These are phyloP conservation scores for Coreoperca whiteheadi DNA, from an alignment of 2,113 vertebrate genomes.

Conservation along the genomic window DNA sequence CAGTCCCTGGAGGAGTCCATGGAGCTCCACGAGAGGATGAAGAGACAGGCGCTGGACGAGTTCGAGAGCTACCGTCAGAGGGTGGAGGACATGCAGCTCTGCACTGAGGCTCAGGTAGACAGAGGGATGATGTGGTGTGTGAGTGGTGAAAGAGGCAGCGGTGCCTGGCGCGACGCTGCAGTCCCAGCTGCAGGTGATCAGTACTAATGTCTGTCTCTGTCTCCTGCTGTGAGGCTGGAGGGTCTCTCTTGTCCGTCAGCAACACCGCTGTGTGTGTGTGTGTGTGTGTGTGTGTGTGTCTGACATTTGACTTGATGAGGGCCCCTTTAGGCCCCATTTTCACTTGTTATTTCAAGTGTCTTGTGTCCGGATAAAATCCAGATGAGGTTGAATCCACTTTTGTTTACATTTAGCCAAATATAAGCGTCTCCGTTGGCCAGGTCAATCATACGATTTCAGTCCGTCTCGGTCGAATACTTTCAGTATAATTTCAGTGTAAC, in stretches of 20 bases:
- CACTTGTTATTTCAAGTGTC: background rate
- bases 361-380: background rate
- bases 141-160: conserved; percentile 8
- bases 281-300: background rate
- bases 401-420: background rate
- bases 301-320: background rate
- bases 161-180: conserved; percentile 5
- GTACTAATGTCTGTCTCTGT: conserved; percentile 20
- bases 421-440: background rate
- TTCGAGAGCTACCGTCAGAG: conserved; percentile 96
- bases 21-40: conserved; percentile 96
- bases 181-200: conserved; percentile 49
- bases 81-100: conserved; percentile 97
- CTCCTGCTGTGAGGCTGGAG: conserved; percentile 28
- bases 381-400: background rate
- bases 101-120: conserved; percentile 90
- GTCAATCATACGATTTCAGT: background rate
- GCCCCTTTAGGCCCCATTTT: background rate
- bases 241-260: conserved; percentile 20
- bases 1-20: conserved; percentile 96
- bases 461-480: background rate
- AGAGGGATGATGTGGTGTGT: background rate
- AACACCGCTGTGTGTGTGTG: background rate
- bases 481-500: no score
- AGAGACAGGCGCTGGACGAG: conserved; percentile 94